Evolutionary conservation across 1,140 invertebrate species (phyloP).

Genomic region (Platyura marginata): DNA sequence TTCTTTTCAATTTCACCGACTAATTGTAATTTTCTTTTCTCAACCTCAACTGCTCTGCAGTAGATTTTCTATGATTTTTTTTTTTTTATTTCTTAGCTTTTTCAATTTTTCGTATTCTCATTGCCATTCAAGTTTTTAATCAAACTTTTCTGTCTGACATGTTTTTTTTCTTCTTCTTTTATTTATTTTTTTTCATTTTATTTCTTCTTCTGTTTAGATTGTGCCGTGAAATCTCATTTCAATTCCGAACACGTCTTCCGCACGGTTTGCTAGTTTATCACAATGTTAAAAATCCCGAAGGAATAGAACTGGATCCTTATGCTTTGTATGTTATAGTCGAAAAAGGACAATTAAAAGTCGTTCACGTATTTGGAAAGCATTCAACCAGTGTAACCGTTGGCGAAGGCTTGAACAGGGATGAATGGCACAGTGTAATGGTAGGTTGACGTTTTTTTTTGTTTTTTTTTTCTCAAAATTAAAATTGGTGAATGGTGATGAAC

Average conservation of each 20-base stretch:
- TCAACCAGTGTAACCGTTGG: constrained; percentile 73
- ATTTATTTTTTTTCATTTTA: background rate
- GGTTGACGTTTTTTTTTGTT: too few relatives aligned
- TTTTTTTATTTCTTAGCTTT: background rate
- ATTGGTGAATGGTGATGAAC: too few relatives aligned
- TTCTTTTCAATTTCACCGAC: too few relatives aligned
- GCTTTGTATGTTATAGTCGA: constrained; percentile 77
- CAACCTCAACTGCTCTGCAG: too few relatives aligned
- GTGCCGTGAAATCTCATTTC: constrained; percentile 70
- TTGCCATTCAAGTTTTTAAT: background rate
- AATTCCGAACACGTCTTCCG: constrained; percentile 67
- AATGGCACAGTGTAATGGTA: constrained; percentile 71
- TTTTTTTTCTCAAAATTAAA: too few relatives aligned
- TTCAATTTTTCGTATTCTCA: background rate
- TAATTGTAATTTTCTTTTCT: too few relatives aligned
- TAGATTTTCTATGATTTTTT: too few relatives aligned
- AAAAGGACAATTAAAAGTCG: constrained; percentile 72
- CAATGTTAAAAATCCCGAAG: constrained; percentile 66
- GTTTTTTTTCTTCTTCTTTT: too few relatives aligned
- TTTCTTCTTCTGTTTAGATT: constrained; percentile 32
- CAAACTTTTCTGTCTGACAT: constrained; percentile 1
- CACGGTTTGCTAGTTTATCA: constrained; percentile 76
- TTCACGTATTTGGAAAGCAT: constrained; percentile 75
- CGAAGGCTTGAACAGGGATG: constrained; percentile 69
- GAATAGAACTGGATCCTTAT: constrained; percentile 53